Evolutionary conservation across 2,797 vertebrate species (phyloP).

Genomic region (Coregonus sp.): DNA sequence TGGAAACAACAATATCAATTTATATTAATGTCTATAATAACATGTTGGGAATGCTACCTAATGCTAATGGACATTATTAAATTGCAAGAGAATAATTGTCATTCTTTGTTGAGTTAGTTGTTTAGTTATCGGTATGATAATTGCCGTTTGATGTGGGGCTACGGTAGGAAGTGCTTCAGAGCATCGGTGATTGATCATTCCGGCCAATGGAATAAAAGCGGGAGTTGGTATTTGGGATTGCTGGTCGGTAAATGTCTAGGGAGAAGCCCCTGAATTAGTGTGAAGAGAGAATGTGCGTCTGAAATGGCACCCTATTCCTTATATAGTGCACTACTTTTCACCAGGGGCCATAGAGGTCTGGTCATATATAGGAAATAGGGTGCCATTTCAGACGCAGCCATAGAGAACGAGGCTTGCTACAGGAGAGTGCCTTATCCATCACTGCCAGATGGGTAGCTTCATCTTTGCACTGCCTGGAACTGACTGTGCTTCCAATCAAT

Average conservation of each 20-base stretch:
- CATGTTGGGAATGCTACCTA: background rate
- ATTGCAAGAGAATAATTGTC: background rate
- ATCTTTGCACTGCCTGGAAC: conserved; percentile 32
- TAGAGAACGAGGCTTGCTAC: background rate
- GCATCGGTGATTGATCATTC: background rate
- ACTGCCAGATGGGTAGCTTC: conserved; percentile 29
- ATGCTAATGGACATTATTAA: conserved; percentile 3
- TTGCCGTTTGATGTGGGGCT: background rate
- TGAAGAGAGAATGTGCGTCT: background rate
- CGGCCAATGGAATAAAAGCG: background rate
- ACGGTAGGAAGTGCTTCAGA: background rate
- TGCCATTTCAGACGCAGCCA: background rate
- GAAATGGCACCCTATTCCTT: background rate
- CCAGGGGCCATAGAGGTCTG: background rate
- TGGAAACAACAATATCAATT: background rate
- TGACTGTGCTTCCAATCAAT: conserved; percentile 32
- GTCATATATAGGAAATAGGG: background rate
- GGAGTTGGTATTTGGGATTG: conserved; percentile 11
- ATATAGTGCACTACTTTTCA: background rate
- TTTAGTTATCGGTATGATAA: conserved; percentile 5
- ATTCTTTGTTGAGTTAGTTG: conserved; percentile 6
- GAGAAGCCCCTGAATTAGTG: conserved; percentile 14
- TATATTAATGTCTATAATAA: background rate
- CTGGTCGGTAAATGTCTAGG: background rate
- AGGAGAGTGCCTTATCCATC: conserved; percentile 34